Evolutionary conservation across 2,888 invertebrate species (phyloP).

Genomic region (Tenthredo distinguenda): DNA sequence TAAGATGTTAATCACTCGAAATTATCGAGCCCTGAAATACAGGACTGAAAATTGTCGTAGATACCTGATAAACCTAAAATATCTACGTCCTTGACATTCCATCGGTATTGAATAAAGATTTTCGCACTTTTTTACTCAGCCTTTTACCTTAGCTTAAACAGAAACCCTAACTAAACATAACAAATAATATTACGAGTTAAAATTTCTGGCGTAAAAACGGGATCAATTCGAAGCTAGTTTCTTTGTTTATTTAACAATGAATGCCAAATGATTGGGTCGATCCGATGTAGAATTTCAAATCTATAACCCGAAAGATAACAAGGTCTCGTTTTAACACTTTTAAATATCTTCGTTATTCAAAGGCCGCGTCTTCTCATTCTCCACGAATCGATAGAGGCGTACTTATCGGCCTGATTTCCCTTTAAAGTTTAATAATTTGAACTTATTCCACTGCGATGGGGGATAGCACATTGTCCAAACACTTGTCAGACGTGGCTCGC

Average conservation of each 20-base stretch:
- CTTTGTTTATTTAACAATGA: not conserved
- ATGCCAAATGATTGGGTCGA: not conserved
- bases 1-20: not conserved
- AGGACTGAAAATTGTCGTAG: not conserved
- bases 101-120: not conserved
- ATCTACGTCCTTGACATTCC: not conserved
- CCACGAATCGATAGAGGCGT: too few relatives aligned
- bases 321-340: too few relatives aligned
- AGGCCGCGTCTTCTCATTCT: too few relatives aligned
- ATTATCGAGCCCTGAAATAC: not conserved
- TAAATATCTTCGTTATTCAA: not conserved
- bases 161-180: not conserved
- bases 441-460: not conserved
- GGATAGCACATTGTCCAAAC: slow-evolving; percentile 50
- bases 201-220: not conserved
- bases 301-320: not conserved
- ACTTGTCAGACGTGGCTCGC: slow-evolving; percentile 59
- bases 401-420: not conserved
- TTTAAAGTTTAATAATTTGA: not conserved
- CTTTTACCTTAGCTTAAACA: not conserved
- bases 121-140: not conserved
- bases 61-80: not conserved
- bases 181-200: not conserved
- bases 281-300: not conserved
- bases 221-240: not conserved